Conservation (phyloP, 2,113 vertebrate genomes). For the Lophura nycthemera region DNA sequence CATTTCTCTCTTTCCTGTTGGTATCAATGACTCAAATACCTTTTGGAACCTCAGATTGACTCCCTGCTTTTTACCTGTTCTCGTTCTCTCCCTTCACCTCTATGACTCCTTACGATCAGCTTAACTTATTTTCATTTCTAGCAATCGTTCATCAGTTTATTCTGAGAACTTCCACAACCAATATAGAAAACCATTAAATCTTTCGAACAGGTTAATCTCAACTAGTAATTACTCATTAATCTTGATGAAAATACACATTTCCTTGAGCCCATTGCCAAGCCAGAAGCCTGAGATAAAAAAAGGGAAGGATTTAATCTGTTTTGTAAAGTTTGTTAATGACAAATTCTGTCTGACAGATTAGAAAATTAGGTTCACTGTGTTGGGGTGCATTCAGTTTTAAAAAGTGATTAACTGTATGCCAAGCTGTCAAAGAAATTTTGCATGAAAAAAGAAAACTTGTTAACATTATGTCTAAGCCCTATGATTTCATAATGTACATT, state of each 20-base stretch:
- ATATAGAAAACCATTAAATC: conserved; percentile 36
- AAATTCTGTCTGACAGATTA: conserved; percentile 39
- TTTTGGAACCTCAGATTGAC: not conserved
- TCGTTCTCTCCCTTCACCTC: not conserved
- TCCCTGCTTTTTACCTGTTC: not conserved
- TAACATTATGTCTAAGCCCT: conserved; percentile 4
- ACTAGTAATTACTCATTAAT: conserved; percentile 45
- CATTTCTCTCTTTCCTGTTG: not conserved
- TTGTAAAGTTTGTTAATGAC: conserved; percentile 39
- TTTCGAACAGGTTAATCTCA: conserved; percentile 31
- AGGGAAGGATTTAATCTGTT: conserved; percentile 6
- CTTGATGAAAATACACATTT: conserved; percentile 36
- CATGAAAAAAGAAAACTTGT: conserved; percentile 42
- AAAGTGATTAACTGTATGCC: conserved; percentile 41
- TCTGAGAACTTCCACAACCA: not conserved
- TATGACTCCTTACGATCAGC: not conserved
- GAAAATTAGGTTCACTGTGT: conserved; percentile 18
- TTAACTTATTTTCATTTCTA: conserved; percentile 25
- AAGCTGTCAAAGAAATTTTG: conserved; percentile 52
- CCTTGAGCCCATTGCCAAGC: conserved; percentile 4
- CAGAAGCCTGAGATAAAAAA: not conserved
- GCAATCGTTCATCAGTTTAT: not conserved
- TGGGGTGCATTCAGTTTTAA: conserved; percentile 35
- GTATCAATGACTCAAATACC: not conserved
- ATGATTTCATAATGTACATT: not conserved